Conservation (phyloP, 2,113 vertebrate genomes). For the Castor canadensis region DNA sequence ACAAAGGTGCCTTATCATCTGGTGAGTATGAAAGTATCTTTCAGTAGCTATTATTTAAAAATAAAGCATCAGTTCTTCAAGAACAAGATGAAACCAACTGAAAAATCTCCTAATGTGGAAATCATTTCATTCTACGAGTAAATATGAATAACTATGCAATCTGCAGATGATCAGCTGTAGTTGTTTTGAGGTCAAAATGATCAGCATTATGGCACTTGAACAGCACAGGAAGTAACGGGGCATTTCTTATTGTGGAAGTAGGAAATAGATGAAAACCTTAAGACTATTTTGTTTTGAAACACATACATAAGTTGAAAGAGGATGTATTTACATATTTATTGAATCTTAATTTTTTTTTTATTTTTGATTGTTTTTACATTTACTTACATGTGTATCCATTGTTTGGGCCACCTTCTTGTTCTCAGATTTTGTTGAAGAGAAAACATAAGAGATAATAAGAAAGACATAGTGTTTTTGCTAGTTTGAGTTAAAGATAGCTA, state of each 20-base stretch:
- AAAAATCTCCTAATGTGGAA: slow-evolving; percentile 44
- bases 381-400: too few species aligned
- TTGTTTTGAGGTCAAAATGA: slow-evolving; percentile 47
- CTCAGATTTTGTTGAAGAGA: too few species aligned
- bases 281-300: neutral
- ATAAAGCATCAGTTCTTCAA: neutral
- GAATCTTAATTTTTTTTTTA: neutral
- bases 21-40: neutral
- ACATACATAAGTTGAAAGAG: slow-evolving; percentile 29
- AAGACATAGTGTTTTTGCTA: too few species aligned
- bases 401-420: too few species aligned
- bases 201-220: slow-evolving; percentile 48
- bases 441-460: too few species aligned
- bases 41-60: neutral
- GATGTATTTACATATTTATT: slow-evolving; percentile 43
- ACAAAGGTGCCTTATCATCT: neutral
- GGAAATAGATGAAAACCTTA: slow-evolving; percentile 51
- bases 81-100: neutral
- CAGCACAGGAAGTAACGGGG: slow-evolving; percentile 62
- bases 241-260: slow-evolving; percentile 42
- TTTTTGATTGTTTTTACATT: too few species aligned
- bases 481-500: too few species aligned
- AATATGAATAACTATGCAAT: slow-evolving; percentile 16
- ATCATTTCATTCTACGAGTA: neutral
- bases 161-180: neutral